phyloP scores from a whole-genome alignment of 2,113 vertebrate genomes.

The Heterochromis multidens region DNA sequence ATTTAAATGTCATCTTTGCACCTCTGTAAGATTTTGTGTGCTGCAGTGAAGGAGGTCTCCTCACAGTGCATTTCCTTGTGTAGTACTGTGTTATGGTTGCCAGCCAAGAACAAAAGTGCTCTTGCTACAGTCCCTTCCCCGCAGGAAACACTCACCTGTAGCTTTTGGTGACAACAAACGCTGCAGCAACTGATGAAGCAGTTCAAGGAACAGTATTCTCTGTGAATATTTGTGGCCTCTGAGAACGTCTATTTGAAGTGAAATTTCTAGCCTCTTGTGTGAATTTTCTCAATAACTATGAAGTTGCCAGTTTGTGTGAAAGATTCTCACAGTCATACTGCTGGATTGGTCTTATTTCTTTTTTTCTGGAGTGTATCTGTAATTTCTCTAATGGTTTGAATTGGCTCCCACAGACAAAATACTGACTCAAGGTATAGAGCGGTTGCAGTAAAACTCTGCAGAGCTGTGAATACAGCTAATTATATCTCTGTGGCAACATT shows the following conservation, averaged over 20 bases:
- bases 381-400: neutral
- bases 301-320: neutral
- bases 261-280: neutral
- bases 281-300: neutral
- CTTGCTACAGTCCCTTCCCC: neutral
- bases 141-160: neutral
- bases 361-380: neutral
- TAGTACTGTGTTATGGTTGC: neutral
- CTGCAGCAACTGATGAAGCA: neutral
- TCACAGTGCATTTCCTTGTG: neutral
- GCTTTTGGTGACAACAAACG: slow-evolving; percentile 8
- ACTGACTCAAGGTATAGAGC: neutral
- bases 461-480: neutral
- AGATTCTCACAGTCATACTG: neutral
- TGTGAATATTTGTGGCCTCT: neutral
- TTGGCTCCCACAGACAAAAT: neutral
- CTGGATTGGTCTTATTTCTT: neutral
- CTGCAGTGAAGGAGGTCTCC: neutral
- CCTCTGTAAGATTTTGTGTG: neutral
- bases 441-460: neutral
- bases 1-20: neutral
- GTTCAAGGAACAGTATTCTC: neutral
- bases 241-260: neutral
- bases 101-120: neutral
- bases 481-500: neutral